Evolutionary conservation across 1,140 invertebrate species (phyloP), one percentile per base, ranked within the genome.

Genomic region (Steinernema feltiae): DNA sequence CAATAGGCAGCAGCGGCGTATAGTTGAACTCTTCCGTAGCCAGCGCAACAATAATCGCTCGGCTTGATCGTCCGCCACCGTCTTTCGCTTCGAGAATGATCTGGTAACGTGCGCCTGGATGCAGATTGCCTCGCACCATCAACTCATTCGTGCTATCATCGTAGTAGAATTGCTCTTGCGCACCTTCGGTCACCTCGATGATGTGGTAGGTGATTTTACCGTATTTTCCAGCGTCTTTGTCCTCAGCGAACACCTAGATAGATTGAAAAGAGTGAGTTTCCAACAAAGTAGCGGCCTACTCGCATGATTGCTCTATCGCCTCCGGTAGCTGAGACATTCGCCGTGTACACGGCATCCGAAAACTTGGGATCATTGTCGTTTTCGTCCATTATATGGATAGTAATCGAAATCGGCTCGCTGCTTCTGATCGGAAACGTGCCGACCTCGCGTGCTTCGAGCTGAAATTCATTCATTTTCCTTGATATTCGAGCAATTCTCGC

Each of bases 381-480:
- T 7, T 71, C 76, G 63, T 85, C 80, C 32, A 85, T 53, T 35
- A 85, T 76, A 70, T 85, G 83, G 46, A 85, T 83, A 3, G 80
- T 82, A 2, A 85, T 75, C 1, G 83, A 81, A 27, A 85, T 82
- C 18, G 84, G 85, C 2, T 82, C 80, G 69, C 76, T 80, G 30
- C 71, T 77, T 21, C 84, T 41, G 27, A 80, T 76, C 21, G 85
- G 85, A 32, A 76, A 69, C 30, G 84, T 85, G 70, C 84, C 84
- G 18, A 85, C 84, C 63, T 85, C 84, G 18, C 82, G 74, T 15
- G 83, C 83, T 80, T 85, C 76, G 1, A 83, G 80, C 72, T 82
- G 71, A 0, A 78, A 48, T 29, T n/a, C n/a, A n/a, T n/a, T n/a
- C n/a, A n/a, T n/a, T n/a, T n/a, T n/a, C n/a, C n/a, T n/a, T n/a